Percentiles rank a stretch among this genome's conserved stretches.
phyloP scores from a whole-genome alignment of 2,888 invertebrate species.

The Micoletzkya japonica region DNA sequence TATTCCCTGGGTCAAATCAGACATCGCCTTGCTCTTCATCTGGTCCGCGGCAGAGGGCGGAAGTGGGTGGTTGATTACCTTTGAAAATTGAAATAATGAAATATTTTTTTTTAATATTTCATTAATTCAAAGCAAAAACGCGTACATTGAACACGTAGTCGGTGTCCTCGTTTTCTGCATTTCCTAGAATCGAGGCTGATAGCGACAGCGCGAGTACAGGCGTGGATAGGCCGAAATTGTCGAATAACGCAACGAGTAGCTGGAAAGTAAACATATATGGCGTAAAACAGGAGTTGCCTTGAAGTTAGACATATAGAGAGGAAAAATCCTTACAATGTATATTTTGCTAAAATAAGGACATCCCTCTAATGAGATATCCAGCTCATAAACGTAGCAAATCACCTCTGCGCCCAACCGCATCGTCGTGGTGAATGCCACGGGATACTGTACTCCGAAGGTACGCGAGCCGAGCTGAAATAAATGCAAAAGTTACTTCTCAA shows the following conservation, averaged over 20 bases:
- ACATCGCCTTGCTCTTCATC: not conserved
- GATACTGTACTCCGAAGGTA: conserved; percentile 49
- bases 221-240: conserved; percentile 34
- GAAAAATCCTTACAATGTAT: no score
- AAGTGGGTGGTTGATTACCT: conserved; percentile 49
- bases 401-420: not conserved
- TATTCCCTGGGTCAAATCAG: not conserved
- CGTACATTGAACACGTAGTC: conserved; percentile 19
- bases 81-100: not conserved
- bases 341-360: no score
- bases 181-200: conserved; percentile 35
- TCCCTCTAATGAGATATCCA: not conserved
- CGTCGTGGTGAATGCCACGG: conserved; percentile 37
- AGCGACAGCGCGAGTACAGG: conserved; percentile 44
- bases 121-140: not conserved
- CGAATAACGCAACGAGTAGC: not conserved
- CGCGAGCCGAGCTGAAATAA: conserved; percentile 36
- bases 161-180: not conserved
- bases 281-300: no score
- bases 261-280: no score
- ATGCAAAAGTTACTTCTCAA: not conserved
- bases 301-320: no score
- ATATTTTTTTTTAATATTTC: not conserved
- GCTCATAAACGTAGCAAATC: not conserved
- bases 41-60: conserved; percentile 29